Conservation (phyloP, 2,797 vertebrate genomes). For the Remorina albescens region DNA sequence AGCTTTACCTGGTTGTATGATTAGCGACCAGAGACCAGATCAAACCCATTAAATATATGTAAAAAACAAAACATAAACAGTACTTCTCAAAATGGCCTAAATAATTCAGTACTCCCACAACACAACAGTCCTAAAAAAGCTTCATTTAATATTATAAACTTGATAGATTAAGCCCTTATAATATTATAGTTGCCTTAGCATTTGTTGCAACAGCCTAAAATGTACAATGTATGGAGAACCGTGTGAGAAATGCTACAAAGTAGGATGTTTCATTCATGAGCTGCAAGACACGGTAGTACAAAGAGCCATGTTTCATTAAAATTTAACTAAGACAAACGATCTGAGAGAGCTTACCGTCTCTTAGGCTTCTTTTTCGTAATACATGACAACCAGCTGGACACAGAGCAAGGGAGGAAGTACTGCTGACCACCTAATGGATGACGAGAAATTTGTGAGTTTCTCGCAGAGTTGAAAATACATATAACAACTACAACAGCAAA, state of each 20-base stretch:
- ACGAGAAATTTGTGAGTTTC: slow-evolving; percentile 22
- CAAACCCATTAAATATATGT: too few relatives aligned
- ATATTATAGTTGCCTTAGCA: slow-evolving; percentile 62
- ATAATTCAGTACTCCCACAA: slow-evolving; percentile 4
- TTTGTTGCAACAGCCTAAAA: slow-evolving; percentile 84
- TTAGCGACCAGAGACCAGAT: too few relatives aligned
- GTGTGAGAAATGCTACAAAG: slow-evolving; percentile 88
- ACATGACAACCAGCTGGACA: slow-evolving; percentile 84
- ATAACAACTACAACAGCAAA: slow-evolving; percentile 40
- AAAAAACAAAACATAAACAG: neutral
- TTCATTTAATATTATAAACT: slow-evolving; percentile 41
- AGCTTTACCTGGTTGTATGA: too few relatives aligned
- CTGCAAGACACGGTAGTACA: slow-evolving; percentile 89
- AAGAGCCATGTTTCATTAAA: slow-evolving; percentile 95
- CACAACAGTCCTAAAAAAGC: slow-evolving; percentile 22
- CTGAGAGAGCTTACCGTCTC: slow-evolving; percentile 90
- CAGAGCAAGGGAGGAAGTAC: slow-evolving; percentile 30
- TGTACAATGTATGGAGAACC: slow-evolving; percentile 86
- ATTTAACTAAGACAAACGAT: slow-evolving; percentile 97
- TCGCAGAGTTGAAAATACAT: slow-evolving; percentile 24
- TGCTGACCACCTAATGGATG: slow-evolving; percentile 35
- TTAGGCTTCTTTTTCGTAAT: slow-evolving; percentile 89
- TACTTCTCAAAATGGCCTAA: slow-evolving; percentile 2
- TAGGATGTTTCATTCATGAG: slow-evolving; percentile 97
- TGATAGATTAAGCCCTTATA: slow-evolving; percentile 2